Evolutionary conservation across 92 coral and sea anemone genomes (phyloP).

Genomic region (Chrysogorgia sp.): DNA sequence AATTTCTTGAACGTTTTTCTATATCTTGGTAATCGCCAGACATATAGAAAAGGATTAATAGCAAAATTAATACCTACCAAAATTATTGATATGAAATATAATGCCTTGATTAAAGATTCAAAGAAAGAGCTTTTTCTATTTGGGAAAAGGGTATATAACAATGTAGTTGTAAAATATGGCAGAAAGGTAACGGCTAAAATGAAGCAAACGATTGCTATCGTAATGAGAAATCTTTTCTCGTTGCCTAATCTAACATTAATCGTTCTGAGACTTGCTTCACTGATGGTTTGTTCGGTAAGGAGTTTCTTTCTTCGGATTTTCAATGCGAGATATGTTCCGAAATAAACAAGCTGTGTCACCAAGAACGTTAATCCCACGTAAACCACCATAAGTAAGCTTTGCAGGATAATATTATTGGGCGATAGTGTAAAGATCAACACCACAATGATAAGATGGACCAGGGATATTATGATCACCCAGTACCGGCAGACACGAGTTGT

Average conservation of each 20-base stretch:
- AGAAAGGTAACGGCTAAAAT: background rate
- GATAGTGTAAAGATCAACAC: background rate
- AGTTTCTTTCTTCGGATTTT: background rate
- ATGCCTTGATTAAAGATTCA: too few relatives aligned
- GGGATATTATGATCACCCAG: slow-evolving; percentile 2
- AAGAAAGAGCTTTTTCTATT: too few relatives aligned
- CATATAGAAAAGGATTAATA: too few relatives aligned
- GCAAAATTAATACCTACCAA: too few relatives aligned
- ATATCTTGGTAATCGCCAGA: too few relatives aligned
- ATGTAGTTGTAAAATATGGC: background rate
- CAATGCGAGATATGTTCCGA: background rate
- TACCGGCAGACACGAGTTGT: slow-evolving; percentile 11
- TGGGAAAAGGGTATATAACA: background rate
- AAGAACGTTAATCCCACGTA: background rate
- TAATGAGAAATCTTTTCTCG: slow-evolving; percentile 4
- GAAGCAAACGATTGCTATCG: background rate
- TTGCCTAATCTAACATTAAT: background rate
- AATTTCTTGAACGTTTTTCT: too few relatives aligned
- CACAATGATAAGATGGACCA: background rate
- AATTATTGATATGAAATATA: too few relatives aligned
- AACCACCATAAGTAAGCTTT: background rate
- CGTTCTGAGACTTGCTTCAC: background rate
- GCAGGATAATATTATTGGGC: background rate
- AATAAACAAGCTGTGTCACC: background rate
- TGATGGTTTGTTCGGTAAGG: background rate